These are phyloP conservation scores for Echeneis naucrates DNA, from an alignment of 2,797 vertebrate species.

Conservation along the genomic window DNA sequence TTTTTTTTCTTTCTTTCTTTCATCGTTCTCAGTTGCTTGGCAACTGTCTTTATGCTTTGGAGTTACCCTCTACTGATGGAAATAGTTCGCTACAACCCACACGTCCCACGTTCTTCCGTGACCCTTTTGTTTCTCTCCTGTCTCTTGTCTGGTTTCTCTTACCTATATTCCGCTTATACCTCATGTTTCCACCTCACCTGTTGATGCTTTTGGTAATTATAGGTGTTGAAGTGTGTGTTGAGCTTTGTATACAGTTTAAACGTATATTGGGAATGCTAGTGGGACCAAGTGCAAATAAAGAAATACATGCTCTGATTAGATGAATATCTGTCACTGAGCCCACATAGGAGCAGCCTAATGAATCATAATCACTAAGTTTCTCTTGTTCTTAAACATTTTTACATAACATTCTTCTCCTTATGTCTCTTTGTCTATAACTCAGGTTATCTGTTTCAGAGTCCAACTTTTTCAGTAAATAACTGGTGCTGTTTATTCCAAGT, in stretches of 20 bases:
- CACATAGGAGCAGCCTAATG: neutral
- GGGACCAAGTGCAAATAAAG: slow-evolving; percentile 1
- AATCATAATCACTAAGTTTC: neutral
- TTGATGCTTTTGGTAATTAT: slow-evolving; percentile 47
- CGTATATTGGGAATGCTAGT: no score
- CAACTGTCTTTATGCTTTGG: slow-evolving; percentile 82
- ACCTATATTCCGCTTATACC: slow-evolving; percentile 43
- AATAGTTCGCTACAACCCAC: slow-evolving; percentile 64
- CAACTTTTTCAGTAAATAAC: neutral
- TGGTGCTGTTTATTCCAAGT: neutral
- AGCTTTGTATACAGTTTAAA: no score
- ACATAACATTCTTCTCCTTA: neutral
- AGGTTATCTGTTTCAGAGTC: neutral
- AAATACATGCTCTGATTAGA: neutral
- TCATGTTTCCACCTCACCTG: slow-evolving; percentile 55
- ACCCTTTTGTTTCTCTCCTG: slow-evolving; percentile 55
- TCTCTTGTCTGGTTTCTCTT: slow-evolving; percentile 32
- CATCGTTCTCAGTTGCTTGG: slow-evolving; percentile 82
- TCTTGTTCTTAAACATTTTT: neutral
- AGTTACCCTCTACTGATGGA: slow-evolving; percentile 77
- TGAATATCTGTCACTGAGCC: neutral
- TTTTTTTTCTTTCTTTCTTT: no score
- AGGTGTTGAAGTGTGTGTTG: neutral
- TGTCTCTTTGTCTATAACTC: slow-evolving; percentile 16
- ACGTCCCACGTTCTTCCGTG: slow-evolving; percentile 60